phyloP scores from a whole-genome alignment of 2,113 vertebrate species.

The Chamaetylas fuelleborni region DNA sequence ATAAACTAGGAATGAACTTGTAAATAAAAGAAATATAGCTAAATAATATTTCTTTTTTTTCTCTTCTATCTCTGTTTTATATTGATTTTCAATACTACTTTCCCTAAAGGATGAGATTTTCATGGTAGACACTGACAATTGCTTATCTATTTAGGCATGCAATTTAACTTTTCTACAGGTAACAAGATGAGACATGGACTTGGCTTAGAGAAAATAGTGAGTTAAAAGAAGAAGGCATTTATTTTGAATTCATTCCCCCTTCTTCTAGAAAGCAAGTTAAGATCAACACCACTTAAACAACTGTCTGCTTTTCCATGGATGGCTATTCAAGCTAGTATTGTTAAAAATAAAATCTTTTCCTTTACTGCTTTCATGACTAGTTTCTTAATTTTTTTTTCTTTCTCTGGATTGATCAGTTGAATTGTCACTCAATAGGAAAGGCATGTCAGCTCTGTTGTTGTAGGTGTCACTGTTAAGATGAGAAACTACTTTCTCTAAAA shows the following conservation, averaged over 20 bases:
- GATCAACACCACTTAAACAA: not conserved
- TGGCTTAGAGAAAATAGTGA: not conserved
- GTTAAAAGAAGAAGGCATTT: not conserved
- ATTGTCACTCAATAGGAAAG: not conserved
- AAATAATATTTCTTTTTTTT: not conserved
- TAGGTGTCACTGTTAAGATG: not conserved
- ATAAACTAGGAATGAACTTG: conserved; percentile 10
- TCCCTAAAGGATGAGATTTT: not conserved
- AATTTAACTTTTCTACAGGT: conserved; percentile 35
- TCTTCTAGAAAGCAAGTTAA: not conserved
- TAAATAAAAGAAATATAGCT: not conserved
- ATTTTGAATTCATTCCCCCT: not conserved
- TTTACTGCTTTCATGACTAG: not conserved
- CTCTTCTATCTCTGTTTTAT: not conserved
- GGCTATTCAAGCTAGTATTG: not conserved
- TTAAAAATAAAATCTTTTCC: not conserved
- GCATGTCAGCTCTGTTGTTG: not conserved
- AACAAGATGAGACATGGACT: not conserved
- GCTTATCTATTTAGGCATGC: conserved; percentile 5
- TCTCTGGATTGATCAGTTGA: not conserved
- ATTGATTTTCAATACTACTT: not conserved
- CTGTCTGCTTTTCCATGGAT: not conserved
- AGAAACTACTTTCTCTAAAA: not conserved
- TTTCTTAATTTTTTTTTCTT: not conserved
- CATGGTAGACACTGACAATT: not conserved